Percentiles rank a stretch among this genome's conserved stretches.
These are phyloP conservation scores for Arothron firmamentum DNA, from an alignment of 2,113 vertebrate genomes.

Conservation along the genomic window DNA sequence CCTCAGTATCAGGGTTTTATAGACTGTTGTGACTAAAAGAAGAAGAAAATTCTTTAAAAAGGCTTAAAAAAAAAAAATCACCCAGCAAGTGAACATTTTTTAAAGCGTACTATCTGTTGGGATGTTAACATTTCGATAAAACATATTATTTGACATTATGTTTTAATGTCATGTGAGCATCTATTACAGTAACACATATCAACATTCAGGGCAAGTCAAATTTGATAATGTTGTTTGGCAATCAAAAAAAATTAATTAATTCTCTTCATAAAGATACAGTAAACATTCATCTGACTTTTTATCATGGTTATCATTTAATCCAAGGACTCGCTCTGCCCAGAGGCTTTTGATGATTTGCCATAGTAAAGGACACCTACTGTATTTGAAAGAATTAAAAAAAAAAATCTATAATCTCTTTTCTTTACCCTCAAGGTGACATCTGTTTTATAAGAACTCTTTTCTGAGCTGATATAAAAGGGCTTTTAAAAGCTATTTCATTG, in stretches of 20 bases:
- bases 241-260: neutral
- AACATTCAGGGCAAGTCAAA: too few species aligned
- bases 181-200: too few species aligned
- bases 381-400: slow-evolving; percentile 49
- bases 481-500: slow-evolving; percentile 51
- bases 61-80: too few species aligned
- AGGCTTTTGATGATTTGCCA: slow-evolving; percentile 12
- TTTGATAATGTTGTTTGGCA: neutral
- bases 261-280: slow-evolving; percentile 6
- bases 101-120: too few species aligned
- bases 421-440: slow-evolving; percentile 62
- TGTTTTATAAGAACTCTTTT: slow-evolving; percentile 64
- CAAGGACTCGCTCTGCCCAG: slow-evolving; percentile 3
- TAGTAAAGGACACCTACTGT: slow-evolving; percentile 31
- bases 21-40: too few species aligned
- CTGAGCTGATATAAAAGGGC: slow-evolving; percentile 57
- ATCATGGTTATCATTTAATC: slow-evolving; percentile 14
- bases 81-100: too few species aligned
- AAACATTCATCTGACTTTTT: slow-evolving; percentile 1
- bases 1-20: too few species aligned
- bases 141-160: too few species aligned
- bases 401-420: slow-evolving; percentile 60
- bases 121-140: too few species aligned
- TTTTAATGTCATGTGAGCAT: too few species aligned
- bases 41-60: too few species aligned